Evolutionary conservation across 2,797 vertebrate genomes (phyloP), one percentile per base, ranked within the genome.

Genomic region (Crax fasciolata): DNA sequence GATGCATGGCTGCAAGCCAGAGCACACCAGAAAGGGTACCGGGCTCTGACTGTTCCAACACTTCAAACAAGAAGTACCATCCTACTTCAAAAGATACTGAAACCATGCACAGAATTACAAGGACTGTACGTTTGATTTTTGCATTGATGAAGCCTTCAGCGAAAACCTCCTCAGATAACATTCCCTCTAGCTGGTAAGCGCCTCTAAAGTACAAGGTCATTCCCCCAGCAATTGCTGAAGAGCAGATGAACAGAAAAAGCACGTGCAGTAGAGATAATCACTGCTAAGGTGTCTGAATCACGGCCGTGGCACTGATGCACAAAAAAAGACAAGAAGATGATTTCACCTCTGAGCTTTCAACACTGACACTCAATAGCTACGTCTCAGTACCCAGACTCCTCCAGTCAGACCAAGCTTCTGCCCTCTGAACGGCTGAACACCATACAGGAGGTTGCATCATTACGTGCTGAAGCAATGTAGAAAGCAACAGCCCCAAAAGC

Each of bases 401-500:
- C 92, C 66, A 77, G 72, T 73, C 68, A 92, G 74, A 80, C 76
- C 24, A 90, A 76, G 74, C 82, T 58, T 54, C 63, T 84, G 89
- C 93, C 73, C 54, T 25, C 71, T 5, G 25, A 73, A 41, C 61
- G 19, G 3, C 1, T 14, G 90, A 82, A 59, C 19, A 12, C 32
- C 11, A 9, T 13, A 38, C 72, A 77, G 71, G 71, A 90, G 35
- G 65, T 70, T 76, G 96, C 94, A 81, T 67, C 51, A 7, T 67
- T 63, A 94, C 23, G 88, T 87, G 68, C 95, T 62, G 78, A 95
- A 94, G 97, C 97, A 67, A 98, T 93, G 97, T 87, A n/a, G 74
- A 59, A 96, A 98, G 97, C 97, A 92, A 81, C 90, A 97, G 97
- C 96, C 79, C 90, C 73, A 89, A 84, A 78, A 97, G 98, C 95